phyloP scores from a whole-genome alignment of 1,140 invertebrate species.

The Goniozus legneri region DNA sequence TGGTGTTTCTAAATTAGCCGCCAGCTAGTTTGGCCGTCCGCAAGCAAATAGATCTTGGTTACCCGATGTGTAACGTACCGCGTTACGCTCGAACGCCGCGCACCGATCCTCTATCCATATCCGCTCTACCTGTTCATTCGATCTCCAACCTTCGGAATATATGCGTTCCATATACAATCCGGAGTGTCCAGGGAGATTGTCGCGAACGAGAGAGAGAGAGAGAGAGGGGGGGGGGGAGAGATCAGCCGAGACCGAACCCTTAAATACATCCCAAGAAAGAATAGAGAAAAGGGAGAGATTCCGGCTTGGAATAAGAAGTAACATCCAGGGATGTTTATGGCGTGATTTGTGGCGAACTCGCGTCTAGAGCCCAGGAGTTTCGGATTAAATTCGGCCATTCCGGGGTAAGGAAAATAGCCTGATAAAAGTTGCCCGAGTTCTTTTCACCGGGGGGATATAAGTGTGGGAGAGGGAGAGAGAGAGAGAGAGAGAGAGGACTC shows the following conservation, averaged over 20 bases:
- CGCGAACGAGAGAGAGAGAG: background rate
- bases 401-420: conserved; percentile 47
- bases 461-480: background rate
- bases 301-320: conserved; percentile 29
- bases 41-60: conserved; percentile 55
- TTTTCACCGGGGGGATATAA: background rate
- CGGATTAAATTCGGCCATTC: conserved; percentile 51
- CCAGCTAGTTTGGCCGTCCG: conserved; percentile 52
- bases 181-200: background rate
- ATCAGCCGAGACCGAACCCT: too few species aligned
- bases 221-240: background rate
- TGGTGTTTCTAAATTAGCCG: conserved; percentile 54
- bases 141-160: background rate
- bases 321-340: conserved; percentile 47
- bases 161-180: background rate
- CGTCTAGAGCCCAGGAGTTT: conserved; percentile 43
- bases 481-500: conserved; percentile 5
- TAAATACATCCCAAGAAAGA: background rate
- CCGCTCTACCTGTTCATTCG: background rate
- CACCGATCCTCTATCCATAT: conserved; percentile 25
- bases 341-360: conserved; percentile 49
- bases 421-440: conserved; percentile 49
- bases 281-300: background rate
- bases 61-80: conserved; percentile 53
- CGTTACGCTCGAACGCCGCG: conserved; percentile 40